phyloP scores from a whole-genome alignment of 1,140 invertebrate genomes.

The Dreissena polymorpha region DNA sequence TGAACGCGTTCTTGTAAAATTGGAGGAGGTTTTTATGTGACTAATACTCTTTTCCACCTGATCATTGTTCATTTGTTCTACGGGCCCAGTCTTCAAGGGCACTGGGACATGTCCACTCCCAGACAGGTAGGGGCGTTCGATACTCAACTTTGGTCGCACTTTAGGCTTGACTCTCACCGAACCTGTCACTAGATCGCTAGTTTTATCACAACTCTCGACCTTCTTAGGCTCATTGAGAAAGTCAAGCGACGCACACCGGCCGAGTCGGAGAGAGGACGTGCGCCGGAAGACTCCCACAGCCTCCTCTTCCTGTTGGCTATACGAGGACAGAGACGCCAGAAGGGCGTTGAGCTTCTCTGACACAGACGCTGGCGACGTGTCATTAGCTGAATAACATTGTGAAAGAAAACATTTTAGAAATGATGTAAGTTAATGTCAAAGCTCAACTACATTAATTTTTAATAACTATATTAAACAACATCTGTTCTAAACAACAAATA shows the following conservation, averaged over 20 bases:
- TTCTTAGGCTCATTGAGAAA: slow-evolving; percentile 35
- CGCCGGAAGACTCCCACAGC: slow-evolving; percentile 55
- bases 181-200: slow-evolving; percentile 41
- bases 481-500: too few relatives aligned
- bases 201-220: slow-evolving; percentile 9
- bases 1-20: slow-evolving; percentile 58
- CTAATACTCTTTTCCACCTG: background rate
- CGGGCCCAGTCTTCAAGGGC: slow-evolving; percentile 30
- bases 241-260: slow-evolving; percentile 64
- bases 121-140: slow-evolving; percentile 9
- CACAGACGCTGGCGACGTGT: slow-evolving; percentile 69
- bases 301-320: slow-evolving; percentile 51
- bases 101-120: slow-evolving; percentile 35
- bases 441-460: too few relatives aligned
- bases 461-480: too few relatives aligned
- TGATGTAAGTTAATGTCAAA: too few relatives aligned
- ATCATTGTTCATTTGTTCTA: slow-evolving; percentile 17
- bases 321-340: slow-evolving; percentile 69
- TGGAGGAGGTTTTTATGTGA: slow-evolving; percentile 2
- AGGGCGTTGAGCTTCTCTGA: slow-evolving; percentile 72
- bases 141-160: slow-evolving; percentile 31
- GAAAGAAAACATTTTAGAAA: too few relatives aligned
- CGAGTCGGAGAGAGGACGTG: slow-evolving; percentile 65
- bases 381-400: slow-evolving; percentile 11
- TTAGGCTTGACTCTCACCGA: slow-evolving; percentile 47